A percentile compares a stretch with the other conserved stretches of the same genome.
These are phyloP conservation scores for Eristalis intricaria DNA, from an alignment of 2,888 invertebrate species.

Conservation along the genomic window DNA sequence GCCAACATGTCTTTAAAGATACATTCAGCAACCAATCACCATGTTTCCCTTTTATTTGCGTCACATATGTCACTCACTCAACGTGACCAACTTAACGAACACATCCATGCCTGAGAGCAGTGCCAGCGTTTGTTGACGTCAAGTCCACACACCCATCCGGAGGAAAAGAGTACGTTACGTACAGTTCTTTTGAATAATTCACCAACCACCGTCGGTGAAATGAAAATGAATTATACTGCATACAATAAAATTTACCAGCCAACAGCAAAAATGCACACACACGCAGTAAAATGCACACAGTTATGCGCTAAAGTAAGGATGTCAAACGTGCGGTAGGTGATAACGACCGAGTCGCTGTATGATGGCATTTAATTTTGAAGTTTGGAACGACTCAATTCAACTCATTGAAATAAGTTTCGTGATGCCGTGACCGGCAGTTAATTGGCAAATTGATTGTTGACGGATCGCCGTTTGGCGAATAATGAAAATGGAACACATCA, in stretches of 20 bases:
- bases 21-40: not conserved
- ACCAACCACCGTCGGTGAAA: constrained; percentile 8
- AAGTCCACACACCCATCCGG: not conserved
- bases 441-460: not conserved
- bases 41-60: constrained; percentile 11
- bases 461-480: not conserved
- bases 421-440: not conserved
- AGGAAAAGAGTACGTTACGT: not conserved
- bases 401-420: not conserved
- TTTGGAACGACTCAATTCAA: not conserved
- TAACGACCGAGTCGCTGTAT: not conserved
- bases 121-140: not conserved
- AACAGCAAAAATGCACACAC: not conserved
- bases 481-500: not conserved
- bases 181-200: constrained; percentile 23
- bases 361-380: not conserved
- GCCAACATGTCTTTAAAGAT: not conserved
- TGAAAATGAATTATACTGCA: constrained; percentile 24
- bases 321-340: not conserved
- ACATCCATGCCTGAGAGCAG: not conserved
- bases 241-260: constrained; percentile 7
- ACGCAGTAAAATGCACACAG: not conserved
- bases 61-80: constrained; percentile 24
- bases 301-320: not conserved
- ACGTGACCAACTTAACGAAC: constrained; percentile 14